A percentile compares a stretch with the other conserved stretches of the same genome.
These are phyloP conservation scores for Macrophya alboannulata DNA, from an alignment of 2,888 invertebrate genomes.

Conservation along the genomic window DNA sequence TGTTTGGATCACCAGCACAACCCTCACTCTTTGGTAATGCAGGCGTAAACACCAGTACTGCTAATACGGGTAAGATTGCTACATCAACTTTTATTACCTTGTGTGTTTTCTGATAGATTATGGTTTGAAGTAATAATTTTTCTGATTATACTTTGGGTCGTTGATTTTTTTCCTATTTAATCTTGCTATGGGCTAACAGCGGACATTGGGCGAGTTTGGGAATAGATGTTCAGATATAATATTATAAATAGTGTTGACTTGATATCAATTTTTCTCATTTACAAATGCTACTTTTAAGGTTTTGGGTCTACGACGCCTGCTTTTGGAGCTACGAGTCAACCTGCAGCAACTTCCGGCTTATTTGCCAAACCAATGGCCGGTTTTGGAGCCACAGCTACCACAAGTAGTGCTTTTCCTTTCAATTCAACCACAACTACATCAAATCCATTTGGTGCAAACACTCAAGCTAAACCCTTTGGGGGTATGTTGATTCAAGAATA, in stretches of 20 bases:
- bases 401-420: conserved; percentile 79
- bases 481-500: conserved; percentile 68
- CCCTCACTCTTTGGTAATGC: conserved; percentile 81
- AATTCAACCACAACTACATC: conserved; percentile 75
- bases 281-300: conserved; percentile 71
- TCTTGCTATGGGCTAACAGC: conserved; percentile 1
- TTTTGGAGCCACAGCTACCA: conserved; percentile 83
- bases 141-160: conserved; percentile 2
- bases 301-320: conserved; percentile 81
- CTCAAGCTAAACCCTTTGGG: conserved; percentile 80
- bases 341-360: conserved; percentile 82
- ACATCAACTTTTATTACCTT: background rate
- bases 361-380: conserved; percentile 86
- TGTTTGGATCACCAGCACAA: conserved; percentile 81
- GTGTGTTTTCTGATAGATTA: conserved; percentile 16
- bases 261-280: background rate
- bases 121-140: background rate
- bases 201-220: background rate
- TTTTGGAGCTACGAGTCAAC: conserved; percentile 83
- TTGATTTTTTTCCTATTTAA: conserved; percentile 43
- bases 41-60: conserved; percentile 75
- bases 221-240: background rate
- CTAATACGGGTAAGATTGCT: conserved; percentile 76
- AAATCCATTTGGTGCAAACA: conserved; percentile 78
- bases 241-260: background rate